These are phyloP conservation scores for Chromoteleia sp. DNA, from an alignment of 2,888 invertebrate species.

Conservation along the genomic window DNA sequence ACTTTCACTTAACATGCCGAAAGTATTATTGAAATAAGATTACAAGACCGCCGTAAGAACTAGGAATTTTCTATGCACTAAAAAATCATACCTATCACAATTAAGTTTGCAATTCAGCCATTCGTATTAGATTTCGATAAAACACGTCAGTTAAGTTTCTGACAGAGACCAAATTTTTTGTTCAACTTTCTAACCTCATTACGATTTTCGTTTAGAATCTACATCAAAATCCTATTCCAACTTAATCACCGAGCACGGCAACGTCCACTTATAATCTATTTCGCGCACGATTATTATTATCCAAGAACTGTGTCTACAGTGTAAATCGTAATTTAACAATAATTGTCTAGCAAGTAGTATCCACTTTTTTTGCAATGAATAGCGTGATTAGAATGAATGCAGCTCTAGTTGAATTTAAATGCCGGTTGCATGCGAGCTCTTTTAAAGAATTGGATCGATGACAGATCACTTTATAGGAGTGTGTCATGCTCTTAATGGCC, in stretches of 20 bases:
- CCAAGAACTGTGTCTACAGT: background rate
- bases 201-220: constrained; percentile 8
- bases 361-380: constrained; percentile 31
- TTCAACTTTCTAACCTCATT: constrained; percentile 29
- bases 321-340: constrained; percentile 37
- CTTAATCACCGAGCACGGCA: background rate
- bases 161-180: constrained; percentile 27
- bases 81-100: background rate
- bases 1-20: constrained; percentile 4
- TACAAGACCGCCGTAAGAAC: background rate
- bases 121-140: background rate
- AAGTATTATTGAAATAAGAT: background rate
- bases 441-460: constrained; percentile 47
- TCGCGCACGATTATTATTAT: background rate
- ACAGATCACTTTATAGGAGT: constrained; percentile 48
- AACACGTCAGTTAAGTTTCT: constrained; percentile 21
- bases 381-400: constrained; percentile 30
- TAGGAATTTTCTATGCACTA: background rate
- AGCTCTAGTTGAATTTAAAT: constrained; percentile 35
- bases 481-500: constrained; percentile 42
- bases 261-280: constrained; percentile 5
- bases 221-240: background rate
- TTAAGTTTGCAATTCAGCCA: constrained; percentile 18
- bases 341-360: constrained; percentile 25
- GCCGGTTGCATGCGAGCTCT: constrained; percentile 39